These are phyloP conservation scores for Gambelia wislizenii DNA, from an alignment of 2,797 vertebrate species.

Conservation along the genomic window DNA sequence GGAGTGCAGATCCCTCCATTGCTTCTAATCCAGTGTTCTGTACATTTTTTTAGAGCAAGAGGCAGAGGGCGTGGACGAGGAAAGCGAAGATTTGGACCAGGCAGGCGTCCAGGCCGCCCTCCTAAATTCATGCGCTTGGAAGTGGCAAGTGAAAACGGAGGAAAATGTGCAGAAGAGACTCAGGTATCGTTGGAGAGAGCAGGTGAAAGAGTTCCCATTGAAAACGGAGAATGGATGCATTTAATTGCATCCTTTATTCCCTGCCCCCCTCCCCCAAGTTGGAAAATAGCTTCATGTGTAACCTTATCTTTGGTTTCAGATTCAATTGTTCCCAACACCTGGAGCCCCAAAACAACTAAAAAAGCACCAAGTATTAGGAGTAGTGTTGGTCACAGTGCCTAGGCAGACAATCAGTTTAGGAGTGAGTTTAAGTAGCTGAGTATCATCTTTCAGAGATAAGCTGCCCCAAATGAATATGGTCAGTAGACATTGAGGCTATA, in stretches of 20 bases:
- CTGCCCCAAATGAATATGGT: neutral
- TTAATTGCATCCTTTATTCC: neutral
- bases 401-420: too few species aligned
- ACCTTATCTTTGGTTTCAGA: neutral
- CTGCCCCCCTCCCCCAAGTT: neutral
- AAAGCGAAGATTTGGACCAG: conserved; percentile 91
- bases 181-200: conserved; percentile 78
- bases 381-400: too few species aligned
- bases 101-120: conserved; percentile 90
- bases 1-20: neutral
- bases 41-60: conserved; percentile 85
- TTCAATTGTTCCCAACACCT: neutral
- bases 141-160: conserved; percentile 82
- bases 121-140: conserved; percentile 94
- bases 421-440: neutral
- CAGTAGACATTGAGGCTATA: neutral
- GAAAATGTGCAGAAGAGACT: conserved; percentile 84
- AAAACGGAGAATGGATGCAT: neutral
- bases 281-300: neutral
- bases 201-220: neutral
- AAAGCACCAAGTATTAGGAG: neutral
- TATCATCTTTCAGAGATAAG: neutral
- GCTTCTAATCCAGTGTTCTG: conserved; percentile 42
- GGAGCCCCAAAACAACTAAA: neutral
- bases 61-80: conserved; percentile 91